Evolutionary conservation across 2,113 vertebrate genomes (phyloP).

Genomic region (Coptodon bakossiorum): DNA sequence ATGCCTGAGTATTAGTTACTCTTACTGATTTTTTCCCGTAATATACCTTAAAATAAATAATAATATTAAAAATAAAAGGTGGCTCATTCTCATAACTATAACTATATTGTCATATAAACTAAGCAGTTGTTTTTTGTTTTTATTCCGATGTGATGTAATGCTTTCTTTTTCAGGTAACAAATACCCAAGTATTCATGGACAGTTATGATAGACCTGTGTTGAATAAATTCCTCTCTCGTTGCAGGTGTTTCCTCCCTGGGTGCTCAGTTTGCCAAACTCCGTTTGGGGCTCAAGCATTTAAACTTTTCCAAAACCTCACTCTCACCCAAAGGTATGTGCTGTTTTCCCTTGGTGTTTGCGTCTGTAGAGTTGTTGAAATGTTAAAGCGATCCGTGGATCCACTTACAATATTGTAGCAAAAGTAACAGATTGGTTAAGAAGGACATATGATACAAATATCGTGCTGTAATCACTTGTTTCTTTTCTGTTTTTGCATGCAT

Average conservation of each 20-base stretch:
- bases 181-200: neutral
- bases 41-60: neutral
- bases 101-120: neutral
- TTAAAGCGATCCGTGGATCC: neutral
- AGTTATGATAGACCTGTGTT: neutral
- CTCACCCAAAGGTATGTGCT: constrained; percentile 88
- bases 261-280: constrained; percentile 91
- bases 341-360: accelerated
- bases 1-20: accelerated
- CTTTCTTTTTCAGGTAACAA: neutral
- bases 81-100: neutral
- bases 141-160: accelerated
- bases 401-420: neutral
- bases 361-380: neutral
- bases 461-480: neutral
- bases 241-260: constrained; percentile 87
- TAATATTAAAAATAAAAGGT: neutral
- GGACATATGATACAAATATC: neutral
- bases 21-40: accelerated
- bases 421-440: neutral
- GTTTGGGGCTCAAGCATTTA: constrained; percentile 88
- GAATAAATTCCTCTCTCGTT: neutral
- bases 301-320: constrained; percentile 95
- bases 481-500: neutral
- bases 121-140: accelerated